A percentile compares a stretch with the other conserved stretches of the same genome.
phyloP scores from a whole-genome alignment of 2,888 invertebrate species.

The Craniophora ligustri region DNA sequence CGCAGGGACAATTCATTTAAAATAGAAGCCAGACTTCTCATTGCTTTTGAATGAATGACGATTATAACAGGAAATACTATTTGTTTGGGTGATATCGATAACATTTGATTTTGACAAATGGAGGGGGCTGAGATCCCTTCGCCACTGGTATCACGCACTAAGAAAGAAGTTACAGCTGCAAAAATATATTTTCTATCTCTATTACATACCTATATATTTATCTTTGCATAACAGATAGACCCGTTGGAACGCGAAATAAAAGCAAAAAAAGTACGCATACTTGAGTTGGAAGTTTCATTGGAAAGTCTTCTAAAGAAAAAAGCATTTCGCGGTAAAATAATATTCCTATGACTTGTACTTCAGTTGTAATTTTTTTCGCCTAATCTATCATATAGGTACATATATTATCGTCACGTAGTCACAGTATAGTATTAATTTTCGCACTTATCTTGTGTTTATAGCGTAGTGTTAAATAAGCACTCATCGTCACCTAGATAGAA shows the following conservation, averaged over 20 bases:
- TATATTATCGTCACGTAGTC: conserved; percentile 36
- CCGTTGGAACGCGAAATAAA: conserved; percentile 95
- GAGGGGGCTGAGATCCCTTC: no score
- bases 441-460: conserved; percentile 36
- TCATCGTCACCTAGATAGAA: not conserved
- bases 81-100: no score
- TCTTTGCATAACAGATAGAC: conserved; percentile 90
- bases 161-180: conserved; percentile 85
- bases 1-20: no score
- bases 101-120: no score
- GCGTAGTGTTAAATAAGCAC: conserved; percentile 13
- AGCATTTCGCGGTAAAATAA: conserved; percentile 85
- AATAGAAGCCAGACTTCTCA: no score
- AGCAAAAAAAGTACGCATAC: conserved; percentile 94
- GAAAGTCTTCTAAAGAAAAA: conserved; percentile 93
- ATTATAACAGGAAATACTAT: no score
- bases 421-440: conserved; percentile 48
- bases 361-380: conserved; percentile 86
- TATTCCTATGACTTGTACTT: conserved; percentile 35
- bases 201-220: conserved; percentile 20
- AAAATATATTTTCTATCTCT: conserved; percentile 22
- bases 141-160: conserved; percentile 3
- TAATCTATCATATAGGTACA: conserved; percentile 20
- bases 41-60: no score
- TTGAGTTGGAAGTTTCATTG: conserved; percentile 94